phyloP scores from a whole-genome alignment of 2,888 invertebrate genomes.

The Galerucella pusilla region DNA sequence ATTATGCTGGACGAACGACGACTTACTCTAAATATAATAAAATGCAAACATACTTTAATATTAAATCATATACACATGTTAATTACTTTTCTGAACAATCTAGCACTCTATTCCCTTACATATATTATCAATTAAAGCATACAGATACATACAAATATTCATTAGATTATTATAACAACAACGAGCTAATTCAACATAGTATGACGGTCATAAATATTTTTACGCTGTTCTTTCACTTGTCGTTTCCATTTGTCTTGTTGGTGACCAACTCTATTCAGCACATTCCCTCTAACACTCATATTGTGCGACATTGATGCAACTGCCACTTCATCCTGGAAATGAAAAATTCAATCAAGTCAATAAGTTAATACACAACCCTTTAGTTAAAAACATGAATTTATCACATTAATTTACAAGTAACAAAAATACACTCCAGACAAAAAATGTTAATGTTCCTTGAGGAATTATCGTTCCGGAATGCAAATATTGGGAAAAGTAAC shows the following conservation, averaged over 20 bases:
- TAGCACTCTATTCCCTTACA: too few relatives aligned
- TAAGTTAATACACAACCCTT: too few relatives aligned
- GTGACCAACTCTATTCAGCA: constrained; percentile 93
- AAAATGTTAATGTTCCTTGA: too few relatives aligned
- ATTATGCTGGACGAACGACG: too few relatives aligned
- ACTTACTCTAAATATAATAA: too few relatives aligned
- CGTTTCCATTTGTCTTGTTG: constrained; percentile 98
- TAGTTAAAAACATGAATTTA: too few relatives aligned
- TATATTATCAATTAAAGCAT: too few relatives aligned
- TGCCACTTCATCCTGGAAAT: constrained; percentile 72
- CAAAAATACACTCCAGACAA: not conserved
- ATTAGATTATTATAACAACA: not conserved
- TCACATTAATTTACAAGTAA: not conserved
- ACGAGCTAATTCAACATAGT: constrained; percentile 92
- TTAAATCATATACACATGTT: too few relatives aligned
- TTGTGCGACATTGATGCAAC: constrained; percentile 77
- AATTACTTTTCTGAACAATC: too few relatives aligned
- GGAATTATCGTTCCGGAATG: too few relatives aligned
- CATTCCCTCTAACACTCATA: constrained; percentile 82
- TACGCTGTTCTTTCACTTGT: constrained; percentile 94
- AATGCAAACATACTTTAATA: too few relatives aligned
- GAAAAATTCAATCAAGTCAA: not conserved
- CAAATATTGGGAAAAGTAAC: too few relatives aligned
- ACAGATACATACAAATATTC: constrained; percentile 5
- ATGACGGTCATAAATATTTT: constrained; percentile 96